Percentiles rank a stretch among this genome's conserved stretches.
Evolutionary conservation across 2,113 vertebrate species (phyloP).

Genomic region (Pelmatolapia mariae): DNA sequence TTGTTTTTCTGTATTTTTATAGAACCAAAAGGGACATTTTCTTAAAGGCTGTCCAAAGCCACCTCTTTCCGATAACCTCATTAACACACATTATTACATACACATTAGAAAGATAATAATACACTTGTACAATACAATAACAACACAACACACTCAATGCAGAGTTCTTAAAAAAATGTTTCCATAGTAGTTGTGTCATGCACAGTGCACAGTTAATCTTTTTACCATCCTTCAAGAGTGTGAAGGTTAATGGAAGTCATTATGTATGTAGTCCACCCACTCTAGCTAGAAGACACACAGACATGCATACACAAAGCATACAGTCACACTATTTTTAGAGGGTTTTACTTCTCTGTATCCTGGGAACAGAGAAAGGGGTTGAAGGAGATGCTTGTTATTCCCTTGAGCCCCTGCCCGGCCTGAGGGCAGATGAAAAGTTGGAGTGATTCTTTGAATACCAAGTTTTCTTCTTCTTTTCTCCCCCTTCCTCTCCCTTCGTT

Average conservation of each 20-base stretch:
- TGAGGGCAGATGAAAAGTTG: conserved; percentile 61
- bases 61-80: not conserved
- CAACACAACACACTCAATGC: not conserved
- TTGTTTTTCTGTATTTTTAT: not conserved
- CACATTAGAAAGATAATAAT: not conserved
- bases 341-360: conserved; percentile 52
- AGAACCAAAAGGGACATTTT: not conserved
- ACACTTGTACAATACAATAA: not conserved
- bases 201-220: conserved; percentile 22
- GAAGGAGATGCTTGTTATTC: conserved; percentile 67
- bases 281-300: conserved; percentile 12
- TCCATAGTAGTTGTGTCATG: not conserved
- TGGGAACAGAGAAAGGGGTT: conserved; percentile 41
- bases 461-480: conserved; percentile 27
- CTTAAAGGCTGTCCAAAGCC: not conserved
- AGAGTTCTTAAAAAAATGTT: not conserved
- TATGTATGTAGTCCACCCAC: conserved; percentile 48
- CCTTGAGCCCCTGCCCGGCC: conserved; percentile 49
- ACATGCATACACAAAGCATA: conserved; percentile 40
- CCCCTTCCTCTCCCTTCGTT: not conserved
- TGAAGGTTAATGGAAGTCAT: conserved; percentile 67
- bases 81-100: not conserved
- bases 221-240: conserved; percentile 17
- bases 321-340: conserved; percentile 62
- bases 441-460: conserved; percentile 46